Evolutionary conservation across 2,797 vertebrate species (phyloP).

Genomic region (Myiotriccus ornatus): DNA sequence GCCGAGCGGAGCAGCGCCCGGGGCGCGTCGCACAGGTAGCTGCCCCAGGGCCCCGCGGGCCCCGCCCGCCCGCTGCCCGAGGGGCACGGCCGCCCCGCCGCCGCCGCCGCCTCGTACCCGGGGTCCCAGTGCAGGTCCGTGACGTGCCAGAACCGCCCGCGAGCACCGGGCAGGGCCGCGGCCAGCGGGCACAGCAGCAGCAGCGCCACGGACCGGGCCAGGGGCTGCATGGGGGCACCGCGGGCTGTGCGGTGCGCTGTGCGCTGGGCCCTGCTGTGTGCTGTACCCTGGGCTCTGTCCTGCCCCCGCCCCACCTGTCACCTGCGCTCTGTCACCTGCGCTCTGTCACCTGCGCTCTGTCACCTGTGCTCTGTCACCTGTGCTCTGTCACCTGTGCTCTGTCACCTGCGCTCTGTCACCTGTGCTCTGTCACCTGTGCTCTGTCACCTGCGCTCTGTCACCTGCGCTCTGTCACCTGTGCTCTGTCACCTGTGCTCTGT

Average conservation of each 20-base stretch:
- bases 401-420: too few relatives aligned
- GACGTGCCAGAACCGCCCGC: conserved; percentile 91
- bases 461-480: not conserved
- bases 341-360: too few relatives aligned
- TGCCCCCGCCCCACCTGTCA: too few relatives aligned
- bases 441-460: too few relatives aligned
- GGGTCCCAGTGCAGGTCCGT: conserved; percentile 91
- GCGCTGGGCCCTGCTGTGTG: too few relatives aligned
- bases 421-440: too few relatives aligned
- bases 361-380: too few relatives aligned
- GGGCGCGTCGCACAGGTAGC: conserved; percentile 89
- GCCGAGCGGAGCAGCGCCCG: conserved; percentile 86
- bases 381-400: too few relatives aligned
- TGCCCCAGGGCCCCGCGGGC: conserved; percentile 82
- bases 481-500: too few relatives aligned
- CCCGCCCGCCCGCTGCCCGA: conserved; percentile 81
- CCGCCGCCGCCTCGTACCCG: conserved; percentile 73
- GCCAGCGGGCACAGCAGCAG: not conserved
- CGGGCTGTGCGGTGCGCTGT: not conserved
- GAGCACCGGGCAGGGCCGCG: not conserved
- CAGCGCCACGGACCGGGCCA: accelerated
- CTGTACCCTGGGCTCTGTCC: too few relatives aligned
- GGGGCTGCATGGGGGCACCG: not conserved
- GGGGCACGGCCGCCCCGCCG: conserved; percentile 77
- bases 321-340: too few relatives aligned